A percentile compares a stretch with the other conserved stretches of the same genome.
Conservation (phyloP, 2,113 vertebrate genomes). For the Anoplopoma fimbria region DNA sequence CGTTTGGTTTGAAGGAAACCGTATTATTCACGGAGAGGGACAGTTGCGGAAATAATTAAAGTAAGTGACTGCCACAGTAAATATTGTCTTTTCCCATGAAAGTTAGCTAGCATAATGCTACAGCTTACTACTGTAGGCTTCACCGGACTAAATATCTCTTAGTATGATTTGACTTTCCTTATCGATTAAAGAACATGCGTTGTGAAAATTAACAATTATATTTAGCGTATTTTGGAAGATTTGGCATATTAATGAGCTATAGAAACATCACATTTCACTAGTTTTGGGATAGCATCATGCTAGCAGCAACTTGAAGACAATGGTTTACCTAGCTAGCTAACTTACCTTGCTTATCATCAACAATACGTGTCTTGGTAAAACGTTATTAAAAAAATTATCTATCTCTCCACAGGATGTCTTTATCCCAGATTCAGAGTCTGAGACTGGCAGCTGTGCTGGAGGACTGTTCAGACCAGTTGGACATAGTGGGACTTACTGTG, state of each 20-base stretch:
- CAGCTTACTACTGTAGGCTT: neutral
- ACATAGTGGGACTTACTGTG: slow-evolving; percentile 47
- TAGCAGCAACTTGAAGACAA: neutral
- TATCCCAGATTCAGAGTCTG: slow-evolving; percentile 57
- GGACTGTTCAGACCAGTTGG: slow-evolving; percentile 61
- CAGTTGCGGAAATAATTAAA: neutral
- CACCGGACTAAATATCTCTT: neutral
- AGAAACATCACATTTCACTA: neutral
- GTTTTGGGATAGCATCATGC: neutral
- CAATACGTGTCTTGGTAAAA: neutral
- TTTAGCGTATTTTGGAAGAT: neutral
- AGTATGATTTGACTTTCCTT: no score
- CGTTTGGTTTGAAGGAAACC: neutral
- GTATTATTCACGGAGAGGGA: neutral
- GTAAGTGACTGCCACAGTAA: neutral
- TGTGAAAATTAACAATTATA: neutral
- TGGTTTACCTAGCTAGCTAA: neutral
- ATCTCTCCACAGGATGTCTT: slow-evolving; percentile 45
- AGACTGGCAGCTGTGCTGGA: slow-evolving; percentile 55
- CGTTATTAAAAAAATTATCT: neutral
- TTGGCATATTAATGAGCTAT: neutral
- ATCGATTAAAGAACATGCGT: neutral
- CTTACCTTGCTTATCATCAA: neutral
- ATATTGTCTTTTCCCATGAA: neutral
- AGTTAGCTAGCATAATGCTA: neutral